phyloP scores from a whole-genome alignment of 2,113 vertebrate genomes.

The Arenaria interpres region DNA sequence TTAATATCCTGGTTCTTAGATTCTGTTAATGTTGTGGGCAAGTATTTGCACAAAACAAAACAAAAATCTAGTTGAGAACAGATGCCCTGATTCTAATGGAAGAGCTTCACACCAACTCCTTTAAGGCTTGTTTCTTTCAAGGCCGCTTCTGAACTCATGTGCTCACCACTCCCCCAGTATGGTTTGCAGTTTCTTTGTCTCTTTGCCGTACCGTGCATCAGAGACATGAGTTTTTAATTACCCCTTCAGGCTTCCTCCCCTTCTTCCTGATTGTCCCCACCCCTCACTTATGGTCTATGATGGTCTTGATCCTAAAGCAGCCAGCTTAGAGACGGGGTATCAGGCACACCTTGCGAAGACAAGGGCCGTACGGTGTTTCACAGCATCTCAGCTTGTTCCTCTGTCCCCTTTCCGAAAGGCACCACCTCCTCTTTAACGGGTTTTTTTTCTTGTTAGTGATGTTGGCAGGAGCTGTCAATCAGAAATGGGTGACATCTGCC shows the following conservation, averaged over 20 bases:
- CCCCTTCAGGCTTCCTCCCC: neutral
- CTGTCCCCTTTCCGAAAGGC: neutral
- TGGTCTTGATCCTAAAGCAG: neutral
- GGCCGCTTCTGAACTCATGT: neutral
- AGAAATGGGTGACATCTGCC: neutral
- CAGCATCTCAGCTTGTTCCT: neutral
- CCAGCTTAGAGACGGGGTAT: neutral
- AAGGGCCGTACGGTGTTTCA: fast-evolving
- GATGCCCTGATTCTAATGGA: neutral
- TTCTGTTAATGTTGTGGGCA: neutral
- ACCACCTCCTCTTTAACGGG: neutral
- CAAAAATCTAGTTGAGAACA: neutral
- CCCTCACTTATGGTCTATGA: neutral
- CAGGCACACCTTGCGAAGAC: neutral
- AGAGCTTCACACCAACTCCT: neutral
- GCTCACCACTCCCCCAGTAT: neutral
- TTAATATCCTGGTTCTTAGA: neutral
- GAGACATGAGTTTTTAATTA: neutral
- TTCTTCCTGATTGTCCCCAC: neutral
- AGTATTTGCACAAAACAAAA: neutral
- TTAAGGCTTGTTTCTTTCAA: neutral
- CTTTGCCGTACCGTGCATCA: neutral
- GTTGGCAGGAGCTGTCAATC: neutral
- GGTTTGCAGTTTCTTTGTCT: neutral
- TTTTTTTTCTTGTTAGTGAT: neutral